Base-by-base conservation (phyloP, 2,888 invertebrate genomes). In the Cheilosia vulpina region DNA sequence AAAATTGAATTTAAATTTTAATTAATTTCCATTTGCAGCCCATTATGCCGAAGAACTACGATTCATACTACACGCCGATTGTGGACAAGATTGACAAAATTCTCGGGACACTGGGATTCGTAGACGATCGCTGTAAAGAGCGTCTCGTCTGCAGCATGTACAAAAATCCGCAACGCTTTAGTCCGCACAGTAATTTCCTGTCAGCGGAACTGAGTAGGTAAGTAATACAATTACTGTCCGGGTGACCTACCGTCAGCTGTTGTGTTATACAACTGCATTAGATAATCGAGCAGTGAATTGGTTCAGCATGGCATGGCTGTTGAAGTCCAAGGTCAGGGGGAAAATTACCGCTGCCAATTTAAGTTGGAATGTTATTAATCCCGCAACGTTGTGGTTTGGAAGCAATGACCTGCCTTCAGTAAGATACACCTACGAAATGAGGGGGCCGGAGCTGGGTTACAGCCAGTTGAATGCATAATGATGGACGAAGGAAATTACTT, bases 201-300 rank as follows among this genome's bases (percentile, higher is more conserved):
- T 97, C 97, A 19, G 96, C 96, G 52, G 97, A 97, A 91, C 93
- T 97, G 57, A 97, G 97, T 94, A 96, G 97, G 97, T 97, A 92
- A 94, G 95, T 93, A 58, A 38, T 38, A 13, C 38, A 38, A 38
- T 38, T 38, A 24, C 7, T 66, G 58, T 43, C 50, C 65, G 43
- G 57, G 21, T 72, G 55, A 72, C 47, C 63, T n/a, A 41, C 24
- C 38, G 34, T 17, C 82, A 83, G 66, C 55, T 78, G 78, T 68
- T 83, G 45, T 57, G 58, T 53, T 45, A 71, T 45, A 11, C 21
- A 72, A 55, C 15, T 24, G 45, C 15, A 57, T 76, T 76, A 65
- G 53, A 38, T 77, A 77, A 77, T 62, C 58, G 47, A 24, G 13
- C 3, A 3, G 38, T 15, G 81, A 66, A 45, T 62, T 34, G 31